Evolutionary conservation across 1,140 invertebrate genomes (phyloP), one percentile per base, ranked within the genome.

Genomic region (Batillaria attramentaria): DNA sequence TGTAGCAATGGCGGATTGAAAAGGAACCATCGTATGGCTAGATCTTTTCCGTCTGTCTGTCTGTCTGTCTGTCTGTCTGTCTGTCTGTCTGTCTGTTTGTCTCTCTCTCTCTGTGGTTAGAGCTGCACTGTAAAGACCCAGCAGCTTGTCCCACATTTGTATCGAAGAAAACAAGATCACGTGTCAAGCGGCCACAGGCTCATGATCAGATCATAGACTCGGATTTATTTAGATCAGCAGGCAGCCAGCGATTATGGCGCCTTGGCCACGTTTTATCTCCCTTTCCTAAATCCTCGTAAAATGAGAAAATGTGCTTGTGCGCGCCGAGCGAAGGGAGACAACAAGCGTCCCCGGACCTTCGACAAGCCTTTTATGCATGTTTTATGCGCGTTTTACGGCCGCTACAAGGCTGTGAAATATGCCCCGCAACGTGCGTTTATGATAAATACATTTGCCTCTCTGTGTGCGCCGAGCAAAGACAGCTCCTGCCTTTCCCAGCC

Each of bases 401-500:
- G 57, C 57, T n/a, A 60, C 57, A 60, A 60, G 57, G 57, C 57
- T n/a, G 57, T 60, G 57, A 60, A 60, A 60, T 60, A 60, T 60
- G 57, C 57, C 57, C n/a, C 57, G 24, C 57, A 60, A n/a, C 57
- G 6, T 60, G 24, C 57, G 24, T 24, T 50, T n/a, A n/a, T n/a
- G n/a, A n/a, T n/a, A n/a, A n/a, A n/a, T n/a, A n/a, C n/a, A n/a
- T n/a, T n/a, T n/a, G n/a, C n/a, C n/a, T n/a, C n/a, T n/a, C n/a
- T n/a, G n/a, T n/a, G n/a, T n/a, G n/a, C n/a, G n/a, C n/a, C n/a
- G n/a, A n/a, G n/a, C n/a, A n/a, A n/a, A n/a, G n/a, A n/a, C n/a
- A n/a, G n/a, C n/a, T n/a, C n/a, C n/a, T n/a, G n/a, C n/a, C n/a
- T n/a, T n/a, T n/a, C n/a, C n/a, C n/a, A n/a, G n/a, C n/a, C n/a